Base-by-base conservation (phyloP, 2,113 vertebrate species). In the Pholis gunnellus region DNA sequence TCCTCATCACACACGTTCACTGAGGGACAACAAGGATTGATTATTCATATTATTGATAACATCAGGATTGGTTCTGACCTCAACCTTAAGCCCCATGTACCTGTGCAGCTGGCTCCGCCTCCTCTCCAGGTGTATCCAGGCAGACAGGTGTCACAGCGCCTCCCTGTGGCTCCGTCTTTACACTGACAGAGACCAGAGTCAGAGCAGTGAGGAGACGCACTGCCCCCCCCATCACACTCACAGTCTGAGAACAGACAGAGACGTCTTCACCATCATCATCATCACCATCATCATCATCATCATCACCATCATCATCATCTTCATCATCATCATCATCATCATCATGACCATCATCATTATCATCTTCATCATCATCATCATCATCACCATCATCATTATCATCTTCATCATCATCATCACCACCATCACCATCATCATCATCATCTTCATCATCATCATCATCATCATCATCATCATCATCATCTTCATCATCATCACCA, bases 181-280 rank as follows among this genome's bases (percentile, higher is more conserved):
- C 98, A 99, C 88, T 96, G 96, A 91, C 98, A 99, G 91, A 95
- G 95, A 61, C 98, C 98, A 0, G 95, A 96, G 87, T 97, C 96
- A 0, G 96, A 97, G 93, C 98, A 99, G 79, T 97, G 96, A 86
- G 97, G 96, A 56, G 97, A 96, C 67, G 94, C 18, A 2, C 97
- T 97, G 87, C 97, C 95, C 0, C 96, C 95, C 65, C 95, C 97
- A 88, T 96, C 95, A 83, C 98, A 99, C 85, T 97, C 97, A 17
- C 69, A 71, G 34, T 71, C 69, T 71, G 69, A 52, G 65, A 42
- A 48, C 63, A 44, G 65, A 48, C 63, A 44, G 38, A 17, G 40
- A 66, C 22, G 9, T n/a, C 61, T 6, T 61, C 59, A 31, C 22
- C 31, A 36, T 20, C 17, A 61, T 17, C 4, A 22, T 64, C 20